A percentile compares a stretch with the other conserved stretches of the same genome.
Conservation (phyloP, 2,888 invertebrate genomes). For the Caenorhabditis sinica region DNA sequence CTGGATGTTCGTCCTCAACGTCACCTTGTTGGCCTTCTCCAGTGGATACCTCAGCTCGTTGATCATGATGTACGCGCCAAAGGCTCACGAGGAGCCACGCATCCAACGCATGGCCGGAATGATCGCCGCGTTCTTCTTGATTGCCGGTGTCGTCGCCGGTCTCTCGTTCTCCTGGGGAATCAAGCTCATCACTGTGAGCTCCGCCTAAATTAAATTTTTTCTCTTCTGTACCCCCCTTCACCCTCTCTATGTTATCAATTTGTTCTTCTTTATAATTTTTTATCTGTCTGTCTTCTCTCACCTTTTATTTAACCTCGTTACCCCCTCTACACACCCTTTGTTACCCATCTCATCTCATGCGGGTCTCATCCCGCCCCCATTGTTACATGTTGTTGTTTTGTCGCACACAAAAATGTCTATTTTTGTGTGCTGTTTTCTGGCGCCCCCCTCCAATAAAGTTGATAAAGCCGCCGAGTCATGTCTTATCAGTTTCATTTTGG, state of each 20-base stretch:
- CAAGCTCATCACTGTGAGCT: conserved; percentile 19
- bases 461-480: background rate
- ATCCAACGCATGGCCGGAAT: conserved; percentile 53
- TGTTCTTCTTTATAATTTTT: background rate
- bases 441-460: conserved; percentile 2
- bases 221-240: background rate
- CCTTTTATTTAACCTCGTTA: background rate
- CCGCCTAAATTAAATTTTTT: background rate
- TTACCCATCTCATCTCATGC: conserved; percentile 1
- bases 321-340: background rate
- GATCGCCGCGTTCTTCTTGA: conserved; percentile 94
- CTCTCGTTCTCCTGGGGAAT: conserved; percentile 65
- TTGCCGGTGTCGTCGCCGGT: conserved; percentile 84
- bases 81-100: conserved; percentile 79
- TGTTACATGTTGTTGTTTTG: conserved; percentile 2
- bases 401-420: background rate
- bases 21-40: conserved; percentile 90
- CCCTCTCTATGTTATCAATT: background rate
- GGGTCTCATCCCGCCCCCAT: background rate
- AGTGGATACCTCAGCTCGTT: conserved; percentile 95
- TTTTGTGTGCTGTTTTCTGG: background rate
- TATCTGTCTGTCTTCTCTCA: background rate
- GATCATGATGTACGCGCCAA: conserved; percentile 94
- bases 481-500: background rate
- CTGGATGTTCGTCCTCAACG: conserved; percentile 77